Percentiles rank a stretch among this genome's conserved stretches.
Evolutionary conservation across 2,113 vertebrate genomes (phyloP).

Genomic region (Dasyprocta punctata): DNA sequence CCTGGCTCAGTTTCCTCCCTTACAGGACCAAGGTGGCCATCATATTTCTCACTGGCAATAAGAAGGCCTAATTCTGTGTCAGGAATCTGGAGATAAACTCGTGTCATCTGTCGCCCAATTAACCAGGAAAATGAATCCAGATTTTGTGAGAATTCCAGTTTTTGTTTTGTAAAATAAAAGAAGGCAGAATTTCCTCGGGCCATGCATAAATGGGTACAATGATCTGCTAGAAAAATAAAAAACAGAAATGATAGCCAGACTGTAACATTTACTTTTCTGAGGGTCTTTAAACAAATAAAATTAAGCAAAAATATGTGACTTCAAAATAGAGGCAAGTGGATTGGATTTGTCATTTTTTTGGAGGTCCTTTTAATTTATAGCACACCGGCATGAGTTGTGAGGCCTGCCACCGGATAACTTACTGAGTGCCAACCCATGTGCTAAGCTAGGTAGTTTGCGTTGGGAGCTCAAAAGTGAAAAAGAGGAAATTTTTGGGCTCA

Average conservation of each 20-base stretch:
- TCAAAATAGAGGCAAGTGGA: not conserved
- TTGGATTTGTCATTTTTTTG: not conserved
- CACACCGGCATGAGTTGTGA: not conserved
- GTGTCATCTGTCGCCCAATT: not conserved
- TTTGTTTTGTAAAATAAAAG: conserved; percentile 30
- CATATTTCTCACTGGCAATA: not conserved
- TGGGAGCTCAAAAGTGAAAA: conserved; percentile 40
- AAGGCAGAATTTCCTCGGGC: not conserved
- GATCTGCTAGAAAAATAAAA: not conserved
- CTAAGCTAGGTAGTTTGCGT: not conserved
- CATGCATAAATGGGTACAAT: not conserved
- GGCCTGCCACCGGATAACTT: not conserved
- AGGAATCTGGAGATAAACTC: not conserved
- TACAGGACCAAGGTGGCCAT: not conserved
- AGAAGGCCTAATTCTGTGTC: not conserved
- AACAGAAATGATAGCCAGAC: not conserved
- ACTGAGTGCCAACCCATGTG: not conserved
- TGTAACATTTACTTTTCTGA: not conserved
- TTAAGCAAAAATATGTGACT: not conserved
- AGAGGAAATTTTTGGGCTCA: conserved; percentile 49
- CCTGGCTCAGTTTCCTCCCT: not conserved
- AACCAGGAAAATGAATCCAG: conserved; percentile 32
- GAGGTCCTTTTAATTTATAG: conserved; percentile 32
- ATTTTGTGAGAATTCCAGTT: conserved; percentile 47
- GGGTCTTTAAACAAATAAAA: conserved; percentile 33